Evolutionary conservation across 2,888 invertebrate species (phyloP).

Genomic region (Candidula unifasciata): DNA sequence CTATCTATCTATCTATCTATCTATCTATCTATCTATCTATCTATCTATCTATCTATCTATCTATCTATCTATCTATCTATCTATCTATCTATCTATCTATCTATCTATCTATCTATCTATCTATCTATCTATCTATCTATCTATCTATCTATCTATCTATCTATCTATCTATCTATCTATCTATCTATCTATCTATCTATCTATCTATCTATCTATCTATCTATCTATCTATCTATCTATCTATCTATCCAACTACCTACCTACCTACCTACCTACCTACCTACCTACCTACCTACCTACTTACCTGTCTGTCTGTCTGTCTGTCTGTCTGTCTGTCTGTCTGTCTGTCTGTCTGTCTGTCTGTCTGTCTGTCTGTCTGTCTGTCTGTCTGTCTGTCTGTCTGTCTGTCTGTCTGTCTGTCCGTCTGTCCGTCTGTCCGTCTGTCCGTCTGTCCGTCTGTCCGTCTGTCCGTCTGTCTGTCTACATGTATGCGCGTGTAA

Average conservation of each 20-base stretch:
- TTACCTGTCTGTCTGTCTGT: conserved; percentile 30
- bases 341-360: background rate
- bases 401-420: conserved; percentile 5
- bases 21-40: too few species aligned
- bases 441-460: background rate
- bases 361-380: background rate
- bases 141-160: conserved; percentile 5
- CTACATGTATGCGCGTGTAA: background rate
- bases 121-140: background rate
- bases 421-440: conserved; percentile 10
- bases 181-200: background rate
- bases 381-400: background rate
- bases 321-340: conserved; percentile 28
- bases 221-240: conserved; percentile 1
- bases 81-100: background rate
- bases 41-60: too few species aligned
- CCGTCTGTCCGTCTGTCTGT: too few species aligned
- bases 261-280: background rate
- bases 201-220: conserved; percentile 3
- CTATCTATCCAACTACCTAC: background rate
- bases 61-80: background rate
- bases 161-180: conserved; percentile 27
- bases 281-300: too few species aligned
- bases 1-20: too few species aligned
- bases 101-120: conserved; percentile 9